Conservation (phyloP, 2,888 invertebrate species). For the Polydrusus pterygomalis region DNA sequence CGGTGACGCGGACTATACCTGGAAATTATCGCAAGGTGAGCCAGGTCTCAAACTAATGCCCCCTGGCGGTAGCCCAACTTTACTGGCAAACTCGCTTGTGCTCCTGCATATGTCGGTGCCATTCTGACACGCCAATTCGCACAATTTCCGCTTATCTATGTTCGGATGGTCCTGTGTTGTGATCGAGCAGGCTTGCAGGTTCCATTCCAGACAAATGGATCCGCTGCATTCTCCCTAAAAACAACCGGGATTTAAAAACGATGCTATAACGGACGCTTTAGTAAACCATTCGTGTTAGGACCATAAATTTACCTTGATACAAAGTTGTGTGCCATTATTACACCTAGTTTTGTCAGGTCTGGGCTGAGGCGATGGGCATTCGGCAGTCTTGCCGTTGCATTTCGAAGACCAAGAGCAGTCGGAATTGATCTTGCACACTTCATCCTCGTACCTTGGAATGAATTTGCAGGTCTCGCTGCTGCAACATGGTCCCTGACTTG, state of each 20-base stretch:
- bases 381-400: slow-evolving; percentile 90
- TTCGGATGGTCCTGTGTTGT: slow-evolving; percentile 85
- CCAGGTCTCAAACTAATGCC: slow-evolving; percentile 94
- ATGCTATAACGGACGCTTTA: too few relatives aligned
- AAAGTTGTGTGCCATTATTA: slow-evolving; percentile 92
- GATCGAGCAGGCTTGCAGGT: slow-evolving; percentile 95
- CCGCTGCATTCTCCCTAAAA: slow-evolving; percentile 90
- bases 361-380: slow-evolving; percentile 89
- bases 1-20: too few relatives aligned
- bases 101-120: slow-evolving; percentile 88
- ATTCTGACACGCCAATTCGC: slow-evolving; percentile 97
- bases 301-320: slow-evolving; percentile 74
- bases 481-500: slow-evolving; percentile 99
- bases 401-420: slow-evolving; percentile 93
- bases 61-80: slow-evolving; percentile 83
- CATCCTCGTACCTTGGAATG: slow-evolving; percentile 78
- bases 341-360: slow-evolving; percentile 94
- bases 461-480: slow-evolving; percentile 85
- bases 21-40: slow-evolving; percentile 99
- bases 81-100: slow-evolving; percentile 88
- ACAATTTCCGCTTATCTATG: slow-evolving; percentile 89
- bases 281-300: too few relatives aligned
- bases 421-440: slow-evolving; percentile 87
- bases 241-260: too few relatives aligned
- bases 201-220: slow-evolving; percentile 96